Percentiles rank a stretch among this genome's conserved stretches.
These are phyloP conservation scores for Chrysemys picta DNA, from an alignment of 2,113 vertebrate genomes.

Conservation along the genomic window DNA sequence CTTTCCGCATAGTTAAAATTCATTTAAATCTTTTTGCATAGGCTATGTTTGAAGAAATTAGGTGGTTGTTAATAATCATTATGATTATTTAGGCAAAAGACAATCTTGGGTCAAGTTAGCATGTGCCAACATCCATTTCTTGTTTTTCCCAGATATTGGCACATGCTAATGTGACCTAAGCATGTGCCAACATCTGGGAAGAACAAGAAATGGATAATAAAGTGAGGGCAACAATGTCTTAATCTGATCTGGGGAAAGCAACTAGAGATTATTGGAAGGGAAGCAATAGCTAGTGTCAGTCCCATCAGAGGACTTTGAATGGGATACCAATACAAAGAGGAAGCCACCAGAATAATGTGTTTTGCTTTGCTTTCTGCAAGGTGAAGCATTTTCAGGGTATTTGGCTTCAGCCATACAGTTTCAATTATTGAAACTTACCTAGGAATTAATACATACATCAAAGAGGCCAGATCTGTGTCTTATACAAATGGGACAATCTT, in stretches of 20 bases:
- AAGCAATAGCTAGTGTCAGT: background rate
- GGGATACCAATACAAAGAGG: background rate
- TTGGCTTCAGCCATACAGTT: background rate
- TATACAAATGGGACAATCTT: background rate
- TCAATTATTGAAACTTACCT: background rate
- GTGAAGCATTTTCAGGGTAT: background rate
- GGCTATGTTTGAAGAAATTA: slow-evolving; percentile 13
- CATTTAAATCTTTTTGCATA: background rate
- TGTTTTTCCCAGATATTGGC: slow-evolving; percentile 58
- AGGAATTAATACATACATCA: background rate
- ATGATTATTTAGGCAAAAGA: background rate
- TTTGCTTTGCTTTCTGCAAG: background rate
- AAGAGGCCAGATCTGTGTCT: background rate
- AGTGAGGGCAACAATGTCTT: slow-evolving; percentile 27
- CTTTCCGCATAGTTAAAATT: slow-evolving; percentile 17
- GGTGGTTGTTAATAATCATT: slow-evolving; percentile 38
- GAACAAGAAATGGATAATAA: slow-evolving; percentile 46
- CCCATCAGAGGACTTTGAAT: background rate
- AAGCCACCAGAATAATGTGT: background rate
- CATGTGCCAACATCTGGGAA: slow-evolving; percentile 51
- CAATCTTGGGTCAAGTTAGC: slow-evolving; percentile 25
- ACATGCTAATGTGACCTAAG: background rate
- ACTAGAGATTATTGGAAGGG: background rate
- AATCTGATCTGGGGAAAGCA: slow-evolving; percentile 42
- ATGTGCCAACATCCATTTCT: background rate